Evolutionary conservation across 2,113 vertebrate species (phyloP), one percentile per base, ranked within the genome.

Genomic region (Centrocercus urophasianus): DNA sequence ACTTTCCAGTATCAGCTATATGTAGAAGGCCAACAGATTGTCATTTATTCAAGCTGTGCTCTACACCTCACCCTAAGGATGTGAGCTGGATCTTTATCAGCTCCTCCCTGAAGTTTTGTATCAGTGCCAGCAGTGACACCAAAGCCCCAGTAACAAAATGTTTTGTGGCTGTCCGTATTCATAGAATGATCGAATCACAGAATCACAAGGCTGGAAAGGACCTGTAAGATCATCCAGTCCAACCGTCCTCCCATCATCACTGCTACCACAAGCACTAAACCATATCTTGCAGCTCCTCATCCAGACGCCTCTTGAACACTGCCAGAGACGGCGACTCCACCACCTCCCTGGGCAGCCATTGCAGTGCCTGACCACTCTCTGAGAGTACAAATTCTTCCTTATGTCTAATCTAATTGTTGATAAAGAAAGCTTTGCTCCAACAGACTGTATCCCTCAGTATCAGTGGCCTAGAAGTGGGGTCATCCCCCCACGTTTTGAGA

Each of bases 381-480:
- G 21, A 48, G 47, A 48, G 47, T 12, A 48, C 5, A 48, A 48
- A 21, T 22, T 22, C 21, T 48, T 22, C 47, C 10, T 22, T 22
- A 48, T 48, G 47, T 48, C 47, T 22, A 48, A 22, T 12, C 47
- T 48, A 48, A 48, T 45, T 65, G 36, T 14, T 56, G 61, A 56
- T 13, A 75, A 65, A 25, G 38, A 70, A 82, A 18, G 24, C 57
- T 21, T 40, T 79, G 11, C 40, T 85, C 8, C 19, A 87, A 67
- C 9, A 67, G 34, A 11, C 8, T 56, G 0, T 15, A 1, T 87
- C 34, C 14, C 24, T 65, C 38, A 28, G 21, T 8, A 1, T 25
- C 22, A 34, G 20, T 6, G 4, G 14, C 42, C 24, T 4, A 61
- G 21, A 45, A 84, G 32, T 6, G 13, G n/a, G 18, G 16, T 63